Conservation (phyloP, 1,140 invertebrate species). For the Chironomus striatipennis region DNA sequence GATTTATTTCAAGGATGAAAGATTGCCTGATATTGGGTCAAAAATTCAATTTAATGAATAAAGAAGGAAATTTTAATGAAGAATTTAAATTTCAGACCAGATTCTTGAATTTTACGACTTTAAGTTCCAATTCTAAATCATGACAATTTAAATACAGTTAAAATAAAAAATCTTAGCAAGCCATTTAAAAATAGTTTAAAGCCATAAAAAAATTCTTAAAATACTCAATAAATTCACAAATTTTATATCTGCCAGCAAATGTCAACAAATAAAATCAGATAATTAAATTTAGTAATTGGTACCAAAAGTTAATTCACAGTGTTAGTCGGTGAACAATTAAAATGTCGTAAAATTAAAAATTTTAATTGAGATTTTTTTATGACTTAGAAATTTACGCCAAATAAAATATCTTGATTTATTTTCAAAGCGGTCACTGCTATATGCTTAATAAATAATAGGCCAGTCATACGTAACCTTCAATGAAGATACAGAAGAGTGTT, state of each 20-base stretch:
- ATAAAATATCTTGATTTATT: neutral
- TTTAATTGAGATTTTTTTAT: neutral
- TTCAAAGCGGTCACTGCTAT: neutral
- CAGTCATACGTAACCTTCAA: neutral
- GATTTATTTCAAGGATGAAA: too few species aligned
- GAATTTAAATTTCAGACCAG: too few species aligned
- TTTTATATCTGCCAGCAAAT: neutral
- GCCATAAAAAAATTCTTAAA: neutral
- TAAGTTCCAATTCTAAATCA: too few species aligned
- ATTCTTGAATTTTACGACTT: too few species aligned
- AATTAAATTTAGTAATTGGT: neutral
- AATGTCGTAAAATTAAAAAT: neutral
- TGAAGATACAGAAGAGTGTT: neutral
- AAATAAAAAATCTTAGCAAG: too few species aligned
- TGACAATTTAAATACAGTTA: too few species aligned
- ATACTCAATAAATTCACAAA: neutral
- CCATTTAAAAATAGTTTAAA: too few species aligned
- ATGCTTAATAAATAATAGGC: neutral
- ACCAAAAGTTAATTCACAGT: neutral
- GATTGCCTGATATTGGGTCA: too few species aligned
- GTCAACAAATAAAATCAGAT: neutral
- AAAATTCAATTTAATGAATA: too few species aligned
- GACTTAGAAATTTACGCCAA: neutral
- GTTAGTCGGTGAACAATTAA: neutral
- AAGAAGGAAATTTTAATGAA: too few species aligned